Conservation (phyloP, 2,113 vertebrate species). For the Larimichthys crocea region DNA sequence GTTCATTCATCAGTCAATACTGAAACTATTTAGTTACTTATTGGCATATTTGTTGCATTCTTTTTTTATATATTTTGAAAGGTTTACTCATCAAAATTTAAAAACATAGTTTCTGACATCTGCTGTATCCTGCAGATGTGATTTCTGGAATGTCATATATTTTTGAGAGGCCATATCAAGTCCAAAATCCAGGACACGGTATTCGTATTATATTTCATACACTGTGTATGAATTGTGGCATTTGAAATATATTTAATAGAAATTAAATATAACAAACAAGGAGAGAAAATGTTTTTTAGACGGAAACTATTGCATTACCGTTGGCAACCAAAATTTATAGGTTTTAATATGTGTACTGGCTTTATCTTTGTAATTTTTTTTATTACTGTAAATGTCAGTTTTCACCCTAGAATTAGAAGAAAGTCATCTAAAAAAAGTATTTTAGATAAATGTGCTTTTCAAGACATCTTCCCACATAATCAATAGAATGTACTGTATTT, state of each 20-base stretch:
- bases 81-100: no score
- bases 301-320: not conserved
- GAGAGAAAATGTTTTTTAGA: not conserved
- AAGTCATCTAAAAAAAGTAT: not conserved
- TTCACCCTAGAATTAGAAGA: not conserved
- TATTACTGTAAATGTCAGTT: not conserved
- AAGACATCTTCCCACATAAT: not conserved
- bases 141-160: not conserved
- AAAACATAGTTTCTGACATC: not conserved
- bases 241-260: not conserved
- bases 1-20: constrained; percentile 63
- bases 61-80: not conserved
- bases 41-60: constrained; percentile 27
- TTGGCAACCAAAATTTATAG: not conserved
- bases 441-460: not conserved
- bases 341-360: not conserved
- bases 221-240: not conserved
- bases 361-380: not conserved
- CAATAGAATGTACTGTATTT: not conserved
- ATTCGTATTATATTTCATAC: not conserved
- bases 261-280: not conserved
- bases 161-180: not conserved
- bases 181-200: no score
- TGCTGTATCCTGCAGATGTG: not conserved
- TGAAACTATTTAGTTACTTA: constrained; percentile 36